phyloP scores from a whole-genome alignment of 2,113 vertebrate species.

The Mesoclemmys tuberculata region DNA sequence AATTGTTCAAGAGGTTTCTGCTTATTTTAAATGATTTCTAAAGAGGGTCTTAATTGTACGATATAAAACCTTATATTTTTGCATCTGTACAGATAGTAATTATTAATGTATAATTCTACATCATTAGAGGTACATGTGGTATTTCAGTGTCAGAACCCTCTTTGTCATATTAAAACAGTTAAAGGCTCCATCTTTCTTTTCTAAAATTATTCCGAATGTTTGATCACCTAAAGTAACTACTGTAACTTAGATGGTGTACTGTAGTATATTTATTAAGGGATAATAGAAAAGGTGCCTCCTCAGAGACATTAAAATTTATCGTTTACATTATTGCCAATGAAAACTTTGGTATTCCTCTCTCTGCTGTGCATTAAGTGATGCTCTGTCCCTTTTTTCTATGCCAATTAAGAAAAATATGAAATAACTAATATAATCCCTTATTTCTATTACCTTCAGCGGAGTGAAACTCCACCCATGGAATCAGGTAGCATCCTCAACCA shows the following conservation, averaged over 20 bases:
- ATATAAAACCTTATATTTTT: slow-evolving; percentile 81
- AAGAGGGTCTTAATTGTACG: slow-evolving; percentile 73
- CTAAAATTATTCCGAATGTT: not conserved
- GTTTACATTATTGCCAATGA: not conserved
- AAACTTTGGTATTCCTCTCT: not conserved
- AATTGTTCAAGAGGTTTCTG: slow-evolving; percentile 68
- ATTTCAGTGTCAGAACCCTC: slow-evolving; percentile 61
- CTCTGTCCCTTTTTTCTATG: not conserved
- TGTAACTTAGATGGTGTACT: not conserved
- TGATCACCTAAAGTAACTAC: not conserved
- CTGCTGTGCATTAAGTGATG: no score
- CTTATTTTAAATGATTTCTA: slow-evolving; percentile 76
- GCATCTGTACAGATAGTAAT: slow-evolving; percentile 73
- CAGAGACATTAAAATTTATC: not conserved
- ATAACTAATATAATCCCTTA: not conserved
- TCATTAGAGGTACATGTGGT: slow-evolving; percentile 51
- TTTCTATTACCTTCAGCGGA: not conserved
- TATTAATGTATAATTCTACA: slow-evolving; percentile 75
- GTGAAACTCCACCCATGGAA: not conserved
- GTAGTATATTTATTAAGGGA: not conserved
- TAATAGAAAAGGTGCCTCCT: not conserved
- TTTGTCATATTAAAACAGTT: slow-evolving; percentile 74
- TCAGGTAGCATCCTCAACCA: not conserved
- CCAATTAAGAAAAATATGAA: not conserved
- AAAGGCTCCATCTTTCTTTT: slow-evolving; percentile 46